Evolutionary conservation across 2,113 vertebrate genomes (phyloP).

Genomic region (Athene noctua): DNA sequence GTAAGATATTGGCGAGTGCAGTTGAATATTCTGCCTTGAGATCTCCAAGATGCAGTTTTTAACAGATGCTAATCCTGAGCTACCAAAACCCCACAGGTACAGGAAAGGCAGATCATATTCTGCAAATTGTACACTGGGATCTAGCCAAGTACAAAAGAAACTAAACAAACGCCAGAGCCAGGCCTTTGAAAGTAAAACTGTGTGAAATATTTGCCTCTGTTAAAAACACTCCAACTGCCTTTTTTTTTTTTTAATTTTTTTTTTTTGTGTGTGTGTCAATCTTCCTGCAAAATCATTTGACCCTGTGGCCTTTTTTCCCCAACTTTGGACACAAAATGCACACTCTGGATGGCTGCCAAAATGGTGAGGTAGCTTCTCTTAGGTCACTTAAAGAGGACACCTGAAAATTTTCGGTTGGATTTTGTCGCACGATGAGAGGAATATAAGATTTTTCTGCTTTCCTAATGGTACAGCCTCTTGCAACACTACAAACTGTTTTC

Average conservation of each 20-base stretch:
- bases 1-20: not conserved
- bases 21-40: not conserved
- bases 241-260: not conserved
- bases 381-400: not conserved
- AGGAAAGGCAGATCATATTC: conserved; percentile 31
- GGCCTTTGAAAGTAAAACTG: conserved; percentile 44
- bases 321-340: not conserved
- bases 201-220: conserved; percentile 37
- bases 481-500: not conserved
- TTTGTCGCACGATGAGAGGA: not conserved
- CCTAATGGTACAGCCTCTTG: not conserved
- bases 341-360: not conserved
- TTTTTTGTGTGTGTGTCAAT: not conserved
- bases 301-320: not conserved
- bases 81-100: conserved; percentile 2
- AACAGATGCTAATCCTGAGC: not conserved
- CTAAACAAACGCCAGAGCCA: conserved; percentile 18
- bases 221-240: not conserved
- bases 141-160: conserved; percentile 40
- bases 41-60: not conserved
- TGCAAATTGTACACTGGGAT: not conserved
- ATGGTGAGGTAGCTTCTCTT: not conserved
- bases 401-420: not conserved
- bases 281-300: conserved; percentile 6
- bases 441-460: not conserved